Percentiles rank a stretch among this genome's conserved stretches.
These are phyloP conservation scores for Platycheirus albimanus DNA, from an alignment of 2,888 invertebrate genomes.

Conservation along the genomic window DNA sequence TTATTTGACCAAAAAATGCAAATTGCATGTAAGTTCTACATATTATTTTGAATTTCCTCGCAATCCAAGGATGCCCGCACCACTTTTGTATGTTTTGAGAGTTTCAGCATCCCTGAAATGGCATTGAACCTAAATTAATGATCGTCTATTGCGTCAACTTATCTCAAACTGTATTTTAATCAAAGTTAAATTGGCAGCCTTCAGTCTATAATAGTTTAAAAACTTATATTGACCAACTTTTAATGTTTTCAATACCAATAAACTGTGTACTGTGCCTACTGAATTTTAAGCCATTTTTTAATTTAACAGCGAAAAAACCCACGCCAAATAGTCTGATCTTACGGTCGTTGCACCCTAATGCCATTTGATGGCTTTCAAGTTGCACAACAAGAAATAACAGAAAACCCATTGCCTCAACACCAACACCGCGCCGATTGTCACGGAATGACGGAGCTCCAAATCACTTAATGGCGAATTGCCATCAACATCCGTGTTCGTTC, in stretches of 20 bases:
- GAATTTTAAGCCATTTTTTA: constrained; percentile 50
- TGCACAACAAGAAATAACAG: constrained; percentile 60
- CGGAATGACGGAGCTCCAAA: constrained; percentile 62
- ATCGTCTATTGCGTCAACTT: no score
- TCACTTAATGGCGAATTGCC: constrained; percentile 56
- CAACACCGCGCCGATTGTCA: constrained; percentile 33
- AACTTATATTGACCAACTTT: constrained; percentile 49
- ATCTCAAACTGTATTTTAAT: no score
- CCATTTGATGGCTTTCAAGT: constrained; percentile 39
- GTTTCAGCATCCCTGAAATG: no score
- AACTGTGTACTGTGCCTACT: constrained; percentile 1
- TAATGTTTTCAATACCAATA: constrained; percentile 58
- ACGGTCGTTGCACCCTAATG: constrained; percentile 61
- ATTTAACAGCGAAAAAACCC: constrained; percentile 26
- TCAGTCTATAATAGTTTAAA: not conserved
- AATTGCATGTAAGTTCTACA: no score
- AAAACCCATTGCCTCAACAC: constrained; percentile 42
- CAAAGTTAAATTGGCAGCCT: constrained; percentile 3
- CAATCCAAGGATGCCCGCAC: no score
- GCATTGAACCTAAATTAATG: no score
- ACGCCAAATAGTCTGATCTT: constrained; percentile 34
- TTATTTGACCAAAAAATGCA: no score
- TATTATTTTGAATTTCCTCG: no score
- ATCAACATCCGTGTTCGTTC: constrained; percentile 67
- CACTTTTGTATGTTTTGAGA: no score